These are phyloP conservation scores for Brachyhypopomus occidentalis DNA, from an alignment of 2,113 vertebrate species.

Conservation along the genomic window DNA sequence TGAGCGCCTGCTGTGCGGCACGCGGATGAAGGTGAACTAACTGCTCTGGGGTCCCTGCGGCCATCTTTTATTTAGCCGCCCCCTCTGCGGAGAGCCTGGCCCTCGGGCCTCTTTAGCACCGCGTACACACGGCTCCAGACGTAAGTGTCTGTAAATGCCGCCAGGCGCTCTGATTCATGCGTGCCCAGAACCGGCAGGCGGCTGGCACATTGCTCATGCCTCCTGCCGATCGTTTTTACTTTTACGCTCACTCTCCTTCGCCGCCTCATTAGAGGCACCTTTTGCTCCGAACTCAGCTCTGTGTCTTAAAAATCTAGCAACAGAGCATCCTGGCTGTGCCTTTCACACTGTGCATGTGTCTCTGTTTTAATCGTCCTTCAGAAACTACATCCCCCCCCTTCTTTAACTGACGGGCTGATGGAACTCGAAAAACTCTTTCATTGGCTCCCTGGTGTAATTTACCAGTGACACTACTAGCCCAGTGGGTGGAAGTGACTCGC, in stretches of 20 bases:
- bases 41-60: neutral
- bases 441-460: neutral
- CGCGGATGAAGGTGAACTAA: conserved; percentile 27
- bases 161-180: conserved; percentile 1
- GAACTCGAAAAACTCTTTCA: neutral
- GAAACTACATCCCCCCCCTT: neutral
- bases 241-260: neutral
- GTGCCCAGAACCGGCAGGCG: neutral
- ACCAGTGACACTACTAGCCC: neutral
- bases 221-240: conserved; percentile 15
- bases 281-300: conserved; percentile 5
- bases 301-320: conserved; percentile 28
- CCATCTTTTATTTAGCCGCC: conserved; percentile 43
- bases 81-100: conserved; percentile 37
- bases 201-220: neutral
- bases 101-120: conserved; percentile 41
- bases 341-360: neutral
- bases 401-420: neutral
- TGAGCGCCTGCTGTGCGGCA: conserved; percentile 36
- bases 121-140: conserved; percentile 8
- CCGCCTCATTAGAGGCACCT: conserved; percentile 27
- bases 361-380: conserved; percentile 27
- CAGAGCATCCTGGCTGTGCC: neutral
- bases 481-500: conserved; percentile 12
- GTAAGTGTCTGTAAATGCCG: conserved; percentile 29